Evolutionary conservation across 2,797 vertebrate species (phyloP).

Genomic region (Ctenopoma kingsleyae): DNA sequence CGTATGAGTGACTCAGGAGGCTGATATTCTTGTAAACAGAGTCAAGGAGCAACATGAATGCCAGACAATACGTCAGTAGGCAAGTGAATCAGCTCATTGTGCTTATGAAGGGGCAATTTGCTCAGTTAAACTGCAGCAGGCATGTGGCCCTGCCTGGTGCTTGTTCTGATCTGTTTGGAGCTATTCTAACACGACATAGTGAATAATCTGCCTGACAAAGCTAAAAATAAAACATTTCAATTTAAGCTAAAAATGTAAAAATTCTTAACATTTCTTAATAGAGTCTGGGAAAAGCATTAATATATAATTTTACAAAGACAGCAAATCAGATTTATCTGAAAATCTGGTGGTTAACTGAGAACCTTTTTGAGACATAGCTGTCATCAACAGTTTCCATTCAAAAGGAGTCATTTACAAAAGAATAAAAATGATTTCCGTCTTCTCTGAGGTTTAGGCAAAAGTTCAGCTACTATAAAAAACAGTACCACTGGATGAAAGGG

Average conservation of each 20-base stretch:
- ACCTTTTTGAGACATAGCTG: background rate
- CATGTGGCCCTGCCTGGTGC: constrained; percentile 41
- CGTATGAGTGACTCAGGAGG: constrained; percentile 70
- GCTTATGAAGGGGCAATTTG: constrained; percentile 38
- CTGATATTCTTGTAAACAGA: constrained; percentile 72
- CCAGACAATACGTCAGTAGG: constrained; percentile 77
- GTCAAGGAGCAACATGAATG: constrained; percentile 61
- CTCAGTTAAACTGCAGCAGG: constrained; percentile 51
- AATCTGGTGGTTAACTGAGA: background rate
- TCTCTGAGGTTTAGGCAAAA: background rate
- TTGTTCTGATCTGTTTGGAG: constrained; percentile 36
- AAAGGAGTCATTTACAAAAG: no score
- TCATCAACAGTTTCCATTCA: background rate
- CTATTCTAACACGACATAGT: constrained; percentile 29
- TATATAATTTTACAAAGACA: background rate
- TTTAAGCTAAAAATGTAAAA: background rate
- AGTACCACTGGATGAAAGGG: background rate
- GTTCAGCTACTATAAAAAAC: background rate
- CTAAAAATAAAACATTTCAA: background rate
- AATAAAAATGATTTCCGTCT: no score
- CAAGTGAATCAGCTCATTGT: constrained; percentile 78
- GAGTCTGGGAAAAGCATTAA: background rate
- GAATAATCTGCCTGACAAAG: constrained; percentile 8
- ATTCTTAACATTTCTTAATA: background rate
- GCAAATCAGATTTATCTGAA: constrained; percentile 1